Conservation (phyloP, 2,113 vertebrate species). For the Propithecus coquereli region DNA sequence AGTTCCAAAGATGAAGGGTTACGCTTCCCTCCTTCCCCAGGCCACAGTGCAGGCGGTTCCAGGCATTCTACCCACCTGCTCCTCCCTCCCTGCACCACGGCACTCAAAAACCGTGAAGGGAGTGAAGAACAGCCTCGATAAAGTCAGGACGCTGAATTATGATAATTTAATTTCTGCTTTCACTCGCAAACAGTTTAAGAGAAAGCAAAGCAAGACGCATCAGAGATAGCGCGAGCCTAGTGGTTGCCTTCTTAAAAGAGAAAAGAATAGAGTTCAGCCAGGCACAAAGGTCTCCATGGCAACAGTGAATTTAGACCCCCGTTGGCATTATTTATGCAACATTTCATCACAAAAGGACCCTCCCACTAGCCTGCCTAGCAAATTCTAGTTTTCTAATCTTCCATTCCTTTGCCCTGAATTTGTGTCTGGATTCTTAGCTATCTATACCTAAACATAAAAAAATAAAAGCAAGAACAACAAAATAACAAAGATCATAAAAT, state of each 20-base stretch:
- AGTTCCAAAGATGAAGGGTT: slow-evolving; percentile 34
- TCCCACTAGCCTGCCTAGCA: slow-evolving; percentile 85
- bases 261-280: slow-evolving; percentile 87
- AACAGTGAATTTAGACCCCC: slow-evolving; percentile 92
- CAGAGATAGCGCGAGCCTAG: slow-evolving; percentile 71
- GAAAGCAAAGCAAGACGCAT: slow-evolving; percentile 73
- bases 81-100: slow-evolving; percentile 4
- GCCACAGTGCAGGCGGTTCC: neutral
- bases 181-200: slow-evolving; percentile 50
- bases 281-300: slow-evolving; percentile 97
- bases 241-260: slow-evolving; percentile 78
- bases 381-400: slow-evolving; percentile 81
- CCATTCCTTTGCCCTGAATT: slow-evolving; percentile 48
- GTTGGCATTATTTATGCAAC: slow-evolving; percentile 92
- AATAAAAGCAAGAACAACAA: neutral
- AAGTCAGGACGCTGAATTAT: slow-evolving; percentile 6
- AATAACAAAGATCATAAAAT: neutral
- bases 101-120: neutral
- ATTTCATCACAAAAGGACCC: slow-evolving; percentile 91
- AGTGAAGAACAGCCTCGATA: neutral
- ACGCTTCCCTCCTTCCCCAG: slow-evolving; percentile 49
- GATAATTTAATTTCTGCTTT: slow-evolving; percentile 62
- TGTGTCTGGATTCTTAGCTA: slow-evolving; percentile 67
- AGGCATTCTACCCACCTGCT: neutral
- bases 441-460: slow-evolving; percentile 58